A percentile compares a stretch with the other conserved stretches of the same genome.
Evolutionary conservation across 1,140 invertebrate species (phyloP).

Genomic region (Drosophila asahinai): DNA sequence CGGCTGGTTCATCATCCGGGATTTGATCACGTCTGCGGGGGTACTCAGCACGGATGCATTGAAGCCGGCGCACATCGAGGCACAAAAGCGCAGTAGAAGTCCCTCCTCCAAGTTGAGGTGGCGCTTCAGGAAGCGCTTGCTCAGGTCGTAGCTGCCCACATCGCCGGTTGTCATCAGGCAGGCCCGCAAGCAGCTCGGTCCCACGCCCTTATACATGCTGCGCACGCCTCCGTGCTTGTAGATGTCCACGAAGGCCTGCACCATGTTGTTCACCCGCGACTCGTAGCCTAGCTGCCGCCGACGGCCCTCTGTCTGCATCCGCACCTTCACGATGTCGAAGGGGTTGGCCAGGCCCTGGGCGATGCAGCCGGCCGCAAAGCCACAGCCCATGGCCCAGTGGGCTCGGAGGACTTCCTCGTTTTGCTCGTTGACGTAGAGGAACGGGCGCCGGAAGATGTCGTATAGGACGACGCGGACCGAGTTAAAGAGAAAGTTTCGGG

Average conservation of each 20-base stretch:
- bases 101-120: slow-evolving; percentile 41
- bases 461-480: slow-evolving; percentile 52
- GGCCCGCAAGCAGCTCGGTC: slow-evolving; percentile 53
- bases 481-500: slow-evolving; percentile 57
- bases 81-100: slow-evolving; percentile 14
- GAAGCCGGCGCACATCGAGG: slow-evolving; percentile 55
- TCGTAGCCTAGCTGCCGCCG: slow-evolving; percentile 13
- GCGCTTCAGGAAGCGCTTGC: slow-evolving; percentile 53
- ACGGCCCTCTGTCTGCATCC: slow-evolving; percentile 54
- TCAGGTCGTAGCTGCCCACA: slow-evolving; percentile 58
- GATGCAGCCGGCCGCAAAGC: slow-evolving; percentile 47
- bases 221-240: slow-evolving; percentile 26
- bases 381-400: slow-evolving; percentile 24
- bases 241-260: slow-evolving; percentile 23
- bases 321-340: slow-evolving; percentile 62
- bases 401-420: slow-evolving; percentile 4
- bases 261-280: slow-evolving; percentile 19
- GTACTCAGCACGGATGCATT: slow-evolving; percentile 52
- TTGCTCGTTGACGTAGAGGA: slow-evolving; percentile 6
- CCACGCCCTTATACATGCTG: slow-evolving; percentile 42
- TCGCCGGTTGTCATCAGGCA: slow-evolving; percentile 64
- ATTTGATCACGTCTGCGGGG: slow-evolving; percentile 64
- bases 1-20: slow-evolving; percentile 61
- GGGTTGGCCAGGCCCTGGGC: slow-evolving; percentile 57
- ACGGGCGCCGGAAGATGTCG: slow-evolving; percentile 49